These are phyloP conservation scores for Acleris emargana DNA, from an alignment of 2,888 invertebrate species.

Conservation along the genomic window DNA sequence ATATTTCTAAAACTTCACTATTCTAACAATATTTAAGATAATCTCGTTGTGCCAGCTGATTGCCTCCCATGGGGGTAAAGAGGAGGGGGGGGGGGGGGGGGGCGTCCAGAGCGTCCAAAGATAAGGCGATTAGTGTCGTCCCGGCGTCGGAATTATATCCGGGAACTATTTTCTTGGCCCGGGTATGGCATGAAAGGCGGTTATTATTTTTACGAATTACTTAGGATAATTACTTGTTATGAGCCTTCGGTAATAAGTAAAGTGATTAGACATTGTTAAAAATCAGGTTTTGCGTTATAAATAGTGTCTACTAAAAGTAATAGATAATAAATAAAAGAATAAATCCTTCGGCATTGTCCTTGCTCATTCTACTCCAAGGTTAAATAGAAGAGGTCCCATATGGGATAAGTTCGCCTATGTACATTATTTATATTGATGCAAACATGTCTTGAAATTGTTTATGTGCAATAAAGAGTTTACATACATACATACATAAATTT, in stretches of 20 bases:
- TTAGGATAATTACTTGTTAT: background rate
- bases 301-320: too few relatives aligned
- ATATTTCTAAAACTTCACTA: background rate
- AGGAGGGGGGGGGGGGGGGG: background rate
- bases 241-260: background rate
- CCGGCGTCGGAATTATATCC: conserved; percentile 15
- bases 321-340: too few relatives aligned
- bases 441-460: too few relatives aligned
- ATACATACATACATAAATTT: too few relatives aligned
- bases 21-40: conserved; percentile 19
- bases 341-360: too few relatives aligned
- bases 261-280: too few relatives aligned
- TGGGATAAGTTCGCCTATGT: too few relatives aligned
- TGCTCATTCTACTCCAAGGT: too few relatives aligned
- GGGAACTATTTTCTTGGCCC: conserved; percentile 27
- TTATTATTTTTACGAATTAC: background rate
- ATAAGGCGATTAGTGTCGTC: conserved; percentile 29
- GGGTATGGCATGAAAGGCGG: conserved; percentile 5
- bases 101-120: conserved; percentile 10
- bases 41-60: conserved; percentile 19
- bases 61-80: conserved; percentile 1
- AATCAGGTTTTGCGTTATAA: too few relatives aligned
- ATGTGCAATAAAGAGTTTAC: too few relatives aligned
- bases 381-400: too few relatives aligned
- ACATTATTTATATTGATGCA: too few relatives aligned